Conservation (phyloP, 1,140 invertebrate genomes). For the Diploscapter pachys region DNA sequence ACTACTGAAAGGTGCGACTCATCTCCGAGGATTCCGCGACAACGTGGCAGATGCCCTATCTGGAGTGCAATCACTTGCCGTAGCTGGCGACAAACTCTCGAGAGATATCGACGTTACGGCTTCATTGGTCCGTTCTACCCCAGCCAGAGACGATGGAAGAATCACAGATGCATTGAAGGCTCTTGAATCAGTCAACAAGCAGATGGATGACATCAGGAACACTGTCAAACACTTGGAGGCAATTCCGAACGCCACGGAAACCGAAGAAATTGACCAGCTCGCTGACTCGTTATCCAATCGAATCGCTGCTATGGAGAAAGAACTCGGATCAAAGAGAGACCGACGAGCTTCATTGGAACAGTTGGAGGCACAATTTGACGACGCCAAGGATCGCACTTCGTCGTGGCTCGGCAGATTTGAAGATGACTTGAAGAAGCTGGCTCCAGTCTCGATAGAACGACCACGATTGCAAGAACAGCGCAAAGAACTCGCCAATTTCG, state of each 20-base stretch:
- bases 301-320: neutral
- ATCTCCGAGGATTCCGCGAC: slow-evolving; percentile 21
- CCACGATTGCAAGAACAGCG: slow-evolving; percentile 16
- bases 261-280: slow-evolving; percentile 9
- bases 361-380: slow-evolving; percentile 11
- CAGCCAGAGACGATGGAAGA: slow-evolving; percentile 1
- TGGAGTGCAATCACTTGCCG: slow-evolving; percentile 22
- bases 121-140: neutral
- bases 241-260: slow-evolving; percentile 23
- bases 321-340: slow-evolving; percentile 8
- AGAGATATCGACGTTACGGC: neutral
- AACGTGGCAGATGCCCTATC: slow-evolving; percentile 33
- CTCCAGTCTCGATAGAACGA: slow-evolving; percentile 14
- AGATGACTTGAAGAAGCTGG: slow-evolving; percentile 11
- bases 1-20: neutral
- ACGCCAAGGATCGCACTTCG: neutral
- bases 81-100: slow-evolving; percentile 9
- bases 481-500: neutral
- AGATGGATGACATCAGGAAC: neutral
- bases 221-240: slow-evolving; percentile 1
- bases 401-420: slow-evolving; percentile 9
- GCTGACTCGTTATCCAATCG: neutral
- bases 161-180: neutral
- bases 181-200: neutral
- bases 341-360: slow-evolving; percentile 1